Percentiles rank a stretch among this genome's conserved stretches.
phyloP scores from a whole-genome alignment of 2,113 vertebrate genomes.

The Cisticola juncidis region DNA sequence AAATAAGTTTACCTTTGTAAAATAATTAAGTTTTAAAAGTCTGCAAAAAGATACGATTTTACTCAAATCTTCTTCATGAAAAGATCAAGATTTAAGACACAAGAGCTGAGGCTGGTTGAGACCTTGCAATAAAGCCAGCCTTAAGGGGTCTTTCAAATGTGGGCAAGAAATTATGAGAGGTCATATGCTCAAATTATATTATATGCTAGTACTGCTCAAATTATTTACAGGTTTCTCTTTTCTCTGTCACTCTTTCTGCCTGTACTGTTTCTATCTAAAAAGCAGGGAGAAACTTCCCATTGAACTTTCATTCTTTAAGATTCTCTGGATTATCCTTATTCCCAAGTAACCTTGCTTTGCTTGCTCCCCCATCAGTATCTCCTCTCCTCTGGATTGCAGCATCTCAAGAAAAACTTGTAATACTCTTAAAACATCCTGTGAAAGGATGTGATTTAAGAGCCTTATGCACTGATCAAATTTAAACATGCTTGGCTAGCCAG shows the following conservation, averaged over 20 bases:
- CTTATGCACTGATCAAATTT: constrained; percentile 1
- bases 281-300: neutral
- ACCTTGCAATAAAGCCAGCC: neutral
- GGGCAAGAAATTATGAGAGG: neutral
- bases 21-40: neutral
- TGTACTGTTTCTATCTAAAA: neutral
- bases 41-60: neutral
- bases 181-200: neutral
- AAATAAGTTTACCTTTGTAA: neutral
- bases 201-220: neutral
- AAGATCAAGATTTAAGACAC: neutral
- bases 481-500: neutral
- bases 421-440: neutral
- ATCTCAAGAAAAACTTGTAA: neutral
- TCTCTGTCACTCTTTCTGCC: neutral
- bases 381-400: neutral
- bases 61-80: neutral
- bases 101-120: neutral
- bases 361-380: neutral
- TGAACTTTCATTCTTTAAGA: neutral
- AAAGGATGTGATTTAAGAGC: neutral
- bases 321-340: neutral
- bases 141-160: neutral
- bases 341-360: neutral
- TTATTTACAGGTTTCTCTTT: neutral